Conservation (phyloP, 1,140 invertebrate species). For the Drosophila azteca region DNA sequence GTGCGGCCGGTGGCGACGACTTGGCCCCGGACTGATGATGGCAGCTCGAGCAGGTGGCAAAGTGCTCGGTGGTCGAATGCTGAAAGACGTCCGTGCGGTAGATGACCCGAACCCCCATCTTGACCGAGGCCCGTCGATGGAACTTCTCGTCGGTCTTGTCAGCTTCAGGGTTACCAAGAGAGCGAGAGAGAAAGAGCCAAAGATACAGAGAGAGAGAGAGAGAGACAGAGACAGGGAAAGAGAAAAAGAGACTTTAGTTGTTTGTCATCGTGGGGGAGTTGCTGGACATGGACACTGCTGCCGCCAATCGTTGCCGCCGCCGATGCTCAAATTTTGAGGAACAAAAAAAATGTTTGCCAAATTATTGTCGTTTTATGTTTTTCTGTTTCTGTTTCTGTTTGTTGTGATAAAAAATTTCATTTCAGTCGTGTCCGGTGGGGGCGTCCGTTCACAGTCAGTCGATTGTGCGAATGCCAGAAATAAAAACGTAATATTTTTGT, state of each 20-base stretch:
- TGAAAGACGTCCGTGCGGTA: slow-evolving; percentile 79
- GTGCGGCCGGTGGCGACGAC: slow-evolving; percentile 56
- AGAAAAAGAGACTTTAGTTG: background rate
- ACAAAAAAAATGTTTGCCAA: background rate
- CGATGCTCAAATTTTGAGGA: slow-evolving; percentile 19
- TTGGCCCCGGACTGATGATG: slow-evolving; percentile 29
- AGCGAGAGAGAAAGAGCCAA: too few species aligned
- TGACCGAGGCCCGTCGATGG: slow-evolving; percentile 77
- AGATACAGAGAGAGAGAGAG: too few species aligned
- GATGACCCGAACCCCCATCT: slow-evolving; percentile 80
- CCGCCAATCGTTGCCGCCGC: slow-evolving; percentile 53
- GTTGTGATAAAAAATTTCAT: slow-evolving; percentile 1
- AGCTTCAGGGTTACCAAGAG: slow-evolving; percentile 38
- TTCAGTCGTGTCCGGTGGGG: background rate
- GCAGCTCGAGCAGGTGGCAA: slow-evolving; percentile 65
- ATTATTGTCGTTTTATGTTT: slow-evolving; percentile 8
- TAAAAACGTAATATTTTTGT: slow-evolving; percentile 37
- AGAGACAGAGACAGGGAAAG: background rate
- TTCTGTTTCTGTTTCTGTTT: slow-evolving; percentile 7
- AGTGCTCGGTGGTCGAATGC: slow-evolving; percentile 55
- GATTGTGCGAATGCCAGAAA: slow-evolving; percentile 54
- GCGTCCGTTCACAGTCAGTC: slow-evolving; percentile 17
- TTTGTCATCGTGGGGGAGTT: background rate
- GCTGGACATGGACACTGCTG: slow-evolving; percentile 23
- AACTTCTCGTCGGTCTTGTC: slow-evolving; percentile 82